Evolutionary conservation across 2,113 vertebrate species (phyloP), one percentile per base, ranked within the genome.

Genomic region (Grantiella picta): DNA sequence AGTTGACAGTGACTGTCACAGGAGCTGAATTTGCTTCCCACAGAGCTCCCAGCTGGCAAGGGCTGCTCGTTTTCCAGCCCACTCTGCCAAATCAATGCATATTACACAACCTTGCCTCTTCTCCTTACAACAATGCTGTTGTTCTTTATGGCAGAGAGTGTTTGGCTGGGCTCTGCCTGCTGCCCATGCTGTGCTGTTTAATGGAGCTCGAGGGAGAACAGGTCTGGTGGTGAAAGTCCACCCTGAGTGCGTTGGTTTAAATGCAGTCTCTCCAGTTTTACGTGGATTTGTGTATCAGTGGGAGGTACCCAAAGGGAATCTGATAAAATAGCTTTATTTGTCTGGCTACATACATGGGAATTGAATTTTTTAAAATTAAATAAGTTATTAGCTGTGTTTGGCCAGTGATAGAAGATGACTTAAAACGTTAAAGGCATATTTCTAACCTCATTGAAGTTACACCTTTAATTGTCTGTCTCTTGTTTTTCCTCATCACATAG

Each of bases 41-140:
- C 77, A 91, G 80, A 92, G 91, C 77, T 87, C 83, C 2, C 23
- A 84, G 93, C 93, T 96, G 96, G 89, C 94, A 92, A 15, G 89
- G 84, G 83, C 65, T 71, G 72, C 89, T 94, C 92, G 19, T 92
- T 96, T 96, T 95, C 94, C 94, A 95, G 86, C 82, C 86, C 53
- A 20, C 81, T 89, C 93, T 94, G 95, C 93, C 92, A 96, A 94
- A 94, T 95, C 96, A 82, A 76, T 92, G 95, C 95, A 94, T 91
- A 95, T 95, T 94, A 94, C 91, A 89, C 93, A 95, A 85, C 94
- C 77, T 95, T 72, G 89, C 89, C 86, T 94, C 86, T 78, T 82
- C 83, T 82, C 63, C 92, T 94, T 84, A 35, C 86, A 91, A 40
- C 95, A 94, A 45, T 92, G 82, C 76, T 79, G 61, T 64, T 92